Evolutionary conservation across 2,797 vertebrate genomes (phyloP).

Genomic region (Sarcophilus harrisii): DNA sequence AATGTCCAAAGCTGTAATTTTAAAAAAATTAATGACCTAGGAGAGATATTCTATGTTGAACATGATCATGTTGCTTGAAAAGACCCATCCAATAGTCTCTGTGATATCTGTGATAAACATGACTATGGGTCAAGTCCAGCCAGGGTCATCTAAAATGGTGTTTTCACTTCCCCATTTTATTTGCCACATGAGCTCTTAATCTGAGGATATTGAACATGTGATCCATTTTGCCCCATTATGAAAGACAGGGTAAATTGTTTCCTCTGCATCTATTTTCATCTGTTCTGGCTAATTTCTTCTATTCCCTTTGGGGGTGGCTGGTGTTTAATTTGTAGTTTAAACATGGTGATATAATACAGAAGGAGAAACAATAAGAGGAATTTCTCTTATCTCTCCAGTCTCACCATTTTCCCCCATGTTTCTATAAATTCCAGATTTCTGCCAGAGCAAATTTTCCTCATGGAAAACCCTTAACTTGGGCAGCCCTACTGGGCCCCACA

Average conservation of each 20-base stretch:
- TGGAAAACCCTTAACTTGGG: conserved; percentile 20
- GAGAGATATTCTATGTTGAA: background rate
- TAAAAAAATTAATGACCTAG: background rate
- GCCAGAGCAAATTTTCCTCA: background rate
- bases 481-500: background rate
- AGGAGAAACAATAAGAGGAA: background rate
- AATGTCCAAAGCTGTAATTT: background rate
- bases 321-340: conserved; percentile 27
- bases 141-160: background rate
- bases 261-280: background rate
- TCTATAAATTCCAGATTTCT: background rate
- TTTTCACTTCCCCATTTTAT: background rate
- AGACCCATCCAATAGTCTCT: background rate
- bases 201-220: background rate
- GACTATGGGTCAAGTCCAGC: background rate
- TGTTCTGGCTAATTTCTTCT: conserved; percentile 10
- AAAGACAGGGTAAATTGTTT: conserved; percentile 10
- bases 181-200: background rate
- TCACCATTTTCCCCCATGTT: background rate
- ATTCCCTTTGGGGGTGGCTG: conserved; percentile 1
- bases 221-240: background rate
- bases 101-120: background rate
- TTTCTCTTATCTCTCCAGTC: conserved; percentile 8
- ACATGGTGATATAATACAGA: conserved; percentile 18
- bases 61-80: background rate